Conservation (phyloP, 2,797 vertebrate species). For the Octomys mimax region DNA sequence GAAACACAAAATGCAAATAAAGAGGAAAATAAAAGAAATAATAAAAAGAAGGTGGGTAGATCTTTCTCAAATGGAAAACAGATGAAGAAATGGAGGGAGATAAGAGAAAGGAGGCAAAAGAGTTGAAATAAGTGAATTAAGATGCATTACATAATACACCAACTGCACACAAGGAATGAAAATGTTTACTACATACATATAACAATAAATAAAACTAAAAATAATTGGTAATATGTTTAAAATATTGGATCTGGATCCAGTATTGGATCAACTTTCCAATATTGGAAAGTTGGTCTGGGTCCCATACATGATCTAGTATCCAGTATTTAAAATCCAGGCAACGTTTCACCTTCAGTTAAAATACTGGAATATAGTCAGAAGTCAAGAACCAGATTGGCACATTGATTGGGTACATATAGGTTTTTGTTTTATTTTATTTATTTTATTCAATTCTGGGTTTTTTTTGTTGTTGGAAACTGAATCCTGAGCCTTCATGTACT, state of each 20-base stretch:
- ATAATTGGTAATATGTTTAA: not conserved
- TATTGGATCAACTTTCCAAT: no score
- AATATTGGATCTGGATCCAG: no score
- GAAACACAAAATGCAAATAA: not conserved
- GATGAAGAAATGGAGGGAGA: not conserved
- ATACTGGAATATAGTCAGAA: conserved; percentile 5
- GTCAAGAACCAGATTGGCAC: not conserved
- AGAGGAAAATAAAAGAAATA: not conserved
- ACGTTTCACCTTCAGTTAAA: not conserved
- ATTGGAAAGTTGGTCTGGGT: not conserved
- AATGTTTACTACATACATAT: not conserved
- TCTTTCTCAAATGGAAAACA: not conserved
- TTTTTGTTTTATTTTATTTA: not conserved
- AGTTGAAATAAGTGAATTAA: not conserved
- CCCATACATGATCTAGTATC: not conserved
- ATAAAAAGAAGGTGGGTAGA: not conserved
- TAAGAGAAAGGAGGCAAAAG: not conserved
- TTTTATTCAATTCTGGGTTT: not conserved
- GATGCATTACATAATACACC: not conserved
- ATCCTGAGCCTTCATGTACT: not conserved
- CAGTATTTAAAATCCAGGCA: not conserved
- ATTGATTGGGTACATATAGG: not conserved
- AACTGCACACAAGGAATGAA: not conserved
- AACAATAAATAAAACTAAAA: not conserved
- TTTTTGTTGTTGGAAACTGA: not conserved